Evolutionary conservation across 2,113 vertebrate species (phyloP).

Genomic region (Saccopteryx leptura): DNA sequence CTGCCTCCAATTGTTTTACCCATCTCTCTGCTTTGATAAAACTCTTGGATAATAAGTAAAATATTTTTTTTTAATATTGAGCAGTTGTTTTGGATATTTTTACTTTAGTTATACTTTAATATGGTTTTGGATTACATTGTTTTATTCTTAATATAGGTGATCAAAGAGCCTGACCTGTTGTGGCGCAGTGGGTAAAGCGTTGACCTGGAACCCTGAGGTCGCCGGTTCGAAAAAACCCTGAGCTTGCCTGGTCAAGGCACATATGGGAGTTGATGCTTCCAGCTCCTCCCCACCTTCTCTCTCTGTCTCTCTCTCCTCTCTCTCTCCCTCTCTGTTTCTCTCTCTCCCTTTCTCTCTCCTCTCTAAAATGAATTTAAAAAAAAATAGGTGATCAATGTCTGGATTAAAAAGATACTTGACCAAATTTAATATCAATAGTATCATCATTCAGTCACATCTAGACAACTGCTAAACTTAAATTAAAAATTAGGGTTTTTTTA

Average conservation of each 20-base stretch:
- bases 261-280: too few relatives aligned
- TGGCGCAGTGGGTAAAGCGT: too few relatives aligned
- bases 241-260: too few relatives aligned
- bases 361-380: too few relatives aligned
- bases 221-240: too few relatives aligned
- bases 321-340: too few relatives aligned
- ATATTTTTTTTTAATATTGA: conserved; percentile 70
- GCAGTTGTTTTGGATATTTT: conserved; percentile 78
- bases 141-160: conserved; percentile 77
- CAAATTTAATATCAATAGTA: conserved; percentile 78
- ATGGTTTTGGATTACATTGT: conserved; percentile 79
- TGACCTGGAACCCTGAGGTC: too few relatives aligned
- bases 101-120: conserved; percentile 76
- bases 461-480: conserved; percentile 75
- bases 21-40: conserved; percentile 70
- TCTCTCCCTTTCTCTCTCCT: too few relatives aligned
- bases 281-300: too few relatives aligned
- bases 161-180: conserved; percentile 3
- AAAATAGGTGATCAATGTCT: conserved; percentile 73
- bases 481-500: conserved; percentile 77
- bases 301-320: too few relatives aligned
- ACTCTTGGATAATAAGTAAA: conserved; percentile 54
- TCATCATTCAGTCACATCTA: conserved; percentile 63
- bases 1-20: neutral
- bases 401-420: conserved; percentile 83